A percentile compares a stretch with the other conserved stretches of the same genome.
Conservation (phyloP, 2,113 vertebrate genomes). For the Mus musculus region GRCm39 chr12:55822001-55822500, state of each 20-base stretch:
- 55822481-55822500: background rate
- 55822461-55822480: background rate
- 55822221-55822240: background rate
- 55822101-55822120: background rate
- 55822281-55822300: constrained; percentile 6
- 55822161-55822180: background rate
- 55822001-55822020: background rate
- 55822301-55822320: background rate
- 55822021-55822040: background rate
- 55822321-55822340: background rate
- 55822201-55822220: background rate
- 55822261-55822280: background rate
- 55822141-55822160: background rate
- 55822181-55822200: background rate
- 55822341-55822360: constrained; percentile 34
- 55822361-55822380: background rate
- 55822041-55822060: background rate
- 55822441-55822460: background rate
- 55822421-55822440: background rate
- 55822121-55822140: background rate
- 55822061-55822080: background rate
- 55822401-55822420: background rate
- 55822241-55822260: background rate
- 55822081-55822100: background rate
- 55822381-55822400: background rate